Conservation (phyloP, 53 echinoderm and acorn worm species). For the Paelopatides confundens region DNA sequence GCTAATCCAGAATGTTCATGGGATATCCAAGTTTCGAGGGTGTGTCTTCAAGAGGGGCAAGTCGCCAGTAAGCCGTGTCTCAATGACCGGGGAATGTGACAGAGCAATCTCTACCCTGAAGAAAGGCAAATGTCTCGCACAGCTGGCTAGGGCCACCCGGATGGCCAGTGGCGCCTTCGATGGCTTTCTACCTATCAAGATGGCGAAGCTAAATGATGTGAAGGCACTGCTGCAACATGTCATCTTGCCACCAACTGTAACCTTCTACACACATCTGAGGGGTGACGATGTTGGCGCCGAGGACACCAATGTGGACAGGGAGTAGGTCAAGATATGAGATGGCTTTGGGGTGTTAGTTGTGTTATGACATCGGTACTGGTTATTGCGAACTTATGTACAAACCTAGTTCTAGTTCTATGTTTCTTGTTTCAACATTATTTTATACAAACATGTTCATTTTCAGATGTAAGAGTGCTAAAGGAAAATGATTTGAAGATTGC, state of each 20-base stretch:
- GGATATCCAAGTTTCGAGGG: background rate
- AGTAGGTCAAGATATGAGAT: too few relatives aligned
- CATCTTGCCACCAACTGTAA: constrained; percentile 9
- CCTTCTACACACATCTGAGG: constrained; percentile 15
- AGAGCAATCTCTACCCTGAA: constrained; percentile 10
- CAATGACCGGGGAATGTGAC: background rate
- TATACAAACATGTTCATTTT: too few relatives aligned
- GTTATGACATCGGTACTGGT: too few relatives aligned
- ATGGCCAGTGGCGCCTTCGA: background rate
- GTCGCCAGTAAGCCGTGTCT: background rate
- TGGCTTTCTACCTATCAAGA: constrained; percentile 24
- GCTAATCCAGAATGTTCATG: background rate
- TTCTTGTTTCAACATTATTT: too few relatives aligned
- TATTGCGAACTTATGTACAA: too few relatives aligned
- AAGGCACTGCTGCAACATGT: constrained; percentile 37
- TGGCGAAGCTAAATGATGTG: constrained; percentile 18
- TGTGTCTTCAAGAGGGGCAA: background rate
- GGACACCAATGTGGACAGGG: too few relatives aligned
- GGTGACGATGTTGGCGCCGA: background rate
- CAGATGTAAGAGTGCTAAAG: too few relatives aligned
- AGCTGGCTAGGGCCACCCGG: background rate
- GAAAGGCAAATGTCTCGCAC: background rate
- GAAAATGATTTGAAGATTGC: too few relatives aligned
- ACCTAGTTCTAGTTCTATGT: too few relatives aligned
- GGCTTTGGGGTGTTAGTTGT: too few relatives aligned